phyloP scores from a whole-genome alignment of 1,140 invertebrate genomes.

The Trichomalopsis sarcophagae region DNA sequence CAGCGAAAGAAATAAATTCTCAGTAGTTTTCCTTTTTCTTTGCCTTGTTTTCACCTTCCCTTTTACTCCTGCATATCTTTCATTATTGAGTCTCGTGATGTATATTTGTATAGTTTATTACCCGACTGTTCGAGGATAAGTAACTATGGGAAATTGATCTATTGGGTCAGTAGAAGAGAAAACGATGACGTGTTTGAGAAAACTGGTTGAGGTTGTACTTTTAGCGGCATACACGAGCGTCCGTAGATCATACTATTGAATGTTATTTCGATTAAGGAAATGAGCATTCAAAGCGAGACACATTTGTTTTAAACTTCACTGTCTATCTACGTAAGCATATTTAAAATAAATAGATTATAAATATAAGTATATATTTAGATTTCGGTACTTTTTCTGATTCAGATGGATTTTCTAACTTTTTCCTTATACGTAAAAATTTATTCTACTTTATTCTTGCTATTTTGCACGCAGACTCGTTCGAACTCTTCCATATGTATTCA shows the following conservation, averaged over 20 bases:
- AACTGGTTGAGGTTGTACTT: constrained; percentile 2
- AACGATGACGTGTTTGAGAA: constrained; percentile 21
- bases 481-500: no score
- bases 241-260: neutral
- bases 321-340: no score
- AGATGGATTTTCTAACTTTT: no score
- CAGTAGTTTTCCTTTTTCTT: constrained; percentile 5
- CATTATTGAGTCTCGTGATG: constrained; percentile 11
- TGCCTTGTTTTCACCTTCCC: neutral
- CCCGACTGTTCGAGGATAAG: neutral
- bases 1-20: neutral
- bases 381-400: no score
- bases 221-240: neutral
- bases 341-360: no score
- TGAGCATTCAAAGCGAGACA: no score
- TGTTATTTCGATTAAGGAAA: no score
- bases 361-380: no score
- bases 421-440: no score
- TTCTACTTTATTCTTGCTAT: no score
- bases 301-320: no score
- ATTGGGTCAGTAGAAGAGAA: neutral
- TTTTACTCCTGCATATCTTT: neutral
- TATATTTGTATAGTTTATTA: constrained; percentile 8
- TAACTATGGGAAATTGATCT: constrained; percentile 7
- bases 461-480: no score